Base-by-base conservation (phyloP, 2,797 vertebrate genomes). In the Monodelphis domestica region DNA sequence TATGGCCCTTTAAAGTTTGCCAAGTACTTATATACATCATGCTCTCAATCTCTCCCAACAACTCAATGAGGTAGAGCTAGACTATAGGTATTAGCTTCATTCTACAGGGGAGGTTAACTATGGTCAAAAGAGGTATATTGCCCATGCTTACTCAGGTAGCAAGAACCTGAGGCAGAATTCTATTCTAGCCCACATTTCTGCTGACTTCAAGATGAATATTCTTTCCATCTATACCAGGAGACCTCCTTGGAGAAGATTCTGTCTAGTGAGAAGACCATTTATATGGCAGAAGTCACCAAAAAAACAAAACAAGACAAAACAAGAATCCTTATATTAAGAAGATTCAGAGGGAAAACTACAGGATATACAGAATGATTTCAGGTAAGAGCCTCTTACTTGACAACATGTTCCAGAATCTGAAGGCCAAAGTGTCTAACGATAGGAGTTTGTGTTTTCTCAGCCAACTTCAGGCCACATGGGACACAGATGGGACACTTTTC, bases 371-470 rank as follows among this genome's bases (percentile, higher is more conserved):
- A 87, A 53, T 30, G 88, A 63, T 78, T 30, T 70, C 50, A 33
- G 89, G 63, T 28, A 90, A 95, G 93, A 97, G 90, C 53, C 94
- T 98, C 99, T 99, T 98, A 99, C 99, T 99, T 99, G 97, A 99
- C 99, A 94, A 99, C 99, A 63, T 99, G 99, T 97, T 99, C 99
- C 98, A 99, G 96, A 93, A 99, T 99, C 98, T 99, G 99, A 97
- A 99, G 98, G 91, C 99, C 99, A 94, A 99, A 99, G 98, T 99
- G 99, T 98, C 99, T 99, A 97, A 99, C 98, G 93, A 99, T 98
- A 93, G 99, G 98, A 12, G 99, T 98, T 89, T 99, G 99, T 4
- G 98, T 98, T 98, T 99, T 99, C 96, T 99, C 99, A 0, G 99
- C 99, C 97, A 99, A 97, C 97, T 98, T 99, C 97, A 99, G 98